These are phyloP conservation scores for Theristicus caerulescens DNA, from an alignment of 2,113 vertebrate species.

Conservation along the genomic window DNA sequence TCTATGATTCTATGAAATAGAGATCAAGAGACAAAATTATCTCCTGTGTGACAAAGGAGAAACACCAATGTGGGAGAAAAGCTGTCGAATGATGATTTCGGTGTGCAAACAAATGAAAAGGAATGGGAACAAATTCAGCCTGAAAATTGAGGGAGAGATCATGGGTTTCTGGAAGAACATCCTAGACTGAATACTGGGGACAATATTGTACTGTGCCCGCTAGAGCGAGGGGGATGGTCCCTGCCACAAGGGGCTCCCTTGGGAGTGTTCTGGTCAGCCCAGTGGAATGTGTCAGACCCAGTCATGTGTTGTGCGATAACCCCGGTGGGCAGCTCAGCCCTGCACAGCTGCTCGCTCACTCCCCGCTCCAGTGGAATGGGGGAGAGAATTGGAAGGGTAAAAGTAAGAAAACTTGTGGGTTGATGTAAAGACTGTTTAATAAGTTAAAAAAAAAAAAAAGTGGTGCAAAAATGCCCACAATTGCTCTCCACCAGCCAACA, in stretches of 20 bases:
- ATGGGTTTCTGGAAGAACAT: neutral
- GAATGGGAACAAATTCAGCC: neutral
- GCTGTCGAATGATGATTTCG: neutral
- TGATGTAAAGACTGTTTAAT: neutral
- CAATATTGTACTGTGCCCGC: fast-evolving
- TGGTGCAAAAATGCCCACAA: neutral
- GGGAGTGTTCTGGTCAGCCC: neutral
- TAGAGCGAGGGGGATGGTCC: neutral
- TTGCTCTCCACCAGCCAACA: neutral
- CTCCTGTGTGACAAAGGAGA: neutral
- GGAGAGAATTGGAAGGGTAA: neutral
- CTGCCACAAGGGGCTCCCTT: neutral
- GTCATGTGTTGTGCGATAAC: fast-evolving
- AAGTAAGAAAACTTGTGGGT: neutral
- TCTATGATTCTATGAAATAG: no score
- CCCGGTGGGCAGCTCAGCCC: neutral
- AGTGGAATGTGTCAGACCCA: neutral
- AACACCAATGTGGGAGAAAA: neutral
- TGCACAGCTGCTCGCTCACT: neutral
- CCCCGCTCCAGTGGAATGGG: no score
- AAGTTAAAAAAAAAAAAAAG: neutral
- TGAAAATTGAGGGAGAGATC: neutral
- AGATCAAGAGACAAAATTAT: neutral
- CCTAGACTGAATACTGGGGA: neutral
- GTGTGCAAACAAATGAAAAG: neutral